Evolutionary conservation across 1,140 invertebrate species (phyloP).

Genomic region (Drosophila hydei): DNA sequence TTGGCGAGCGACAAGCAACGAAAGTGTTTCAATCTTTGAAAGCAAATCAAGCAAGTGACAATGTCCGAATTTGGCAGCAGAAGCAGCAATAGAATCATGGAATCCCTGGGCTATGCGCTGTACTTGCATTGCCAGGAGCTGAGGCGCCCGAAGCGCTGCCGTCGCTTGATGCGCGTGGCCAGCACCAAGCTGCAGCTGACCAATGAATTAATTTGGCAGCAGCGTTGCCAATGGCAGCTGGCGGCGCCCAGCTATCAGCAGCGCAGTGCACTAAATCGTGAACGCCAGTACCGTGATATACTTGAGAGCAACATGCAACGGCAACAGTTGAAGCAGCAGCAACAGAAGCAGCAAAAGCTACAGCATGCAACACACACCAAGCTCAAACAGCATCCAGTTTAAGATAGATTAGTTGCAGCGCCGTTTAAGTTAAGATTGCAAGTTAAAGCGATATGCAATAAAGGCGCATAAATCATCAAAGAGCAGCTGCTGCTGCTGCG

Average conservation of each 20-base stretch:
- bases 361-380: not conserved
- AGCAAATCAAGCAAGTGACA: not conserved
- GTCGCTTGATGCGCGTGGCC: constrained; percentile 53
- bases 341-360: constrained; percentile 27
- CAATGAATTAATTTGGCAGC: constrained; percentile 58
- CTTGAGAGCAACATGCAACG: constrained; percentile 49
- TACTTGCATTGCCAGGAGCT: constrained; percentile 59
- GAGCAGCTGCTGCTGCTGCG: not conserved
- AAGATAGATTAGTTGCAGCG: constrained; percentile 9
- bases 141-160: constrained; percentile 48
- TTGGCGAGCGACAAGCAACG: constrained; percentile 41
- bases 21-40: no score
- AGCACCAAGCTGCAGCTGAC: constrained; percentile 64
- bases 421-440: constrained; percentile 2
- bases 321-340: constrained; percentile 46
- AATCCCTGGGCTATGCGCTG: constrained; percentile 59
- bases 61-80: not conserved
- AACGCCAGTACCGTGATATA: constrained; percentile 54
- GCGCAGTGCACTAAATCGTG: constrained; percentile 45
- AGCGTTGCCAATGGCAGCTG: constrained; percentile 46
- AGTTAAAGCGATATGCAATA: constrained; percentile 32
- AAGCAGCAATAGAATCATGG: not conserved
- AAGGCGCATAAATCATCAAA: constrained; percentile 52
- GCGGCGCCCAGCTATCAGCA: constrained; percentile 44
- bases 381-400: not conserved